Evolutionary conservation across 2,797 vertebrate species (phyloP), one percentile per base, ranked within the genome.

Genomic region (Taeniopygia guttata): DNA sequence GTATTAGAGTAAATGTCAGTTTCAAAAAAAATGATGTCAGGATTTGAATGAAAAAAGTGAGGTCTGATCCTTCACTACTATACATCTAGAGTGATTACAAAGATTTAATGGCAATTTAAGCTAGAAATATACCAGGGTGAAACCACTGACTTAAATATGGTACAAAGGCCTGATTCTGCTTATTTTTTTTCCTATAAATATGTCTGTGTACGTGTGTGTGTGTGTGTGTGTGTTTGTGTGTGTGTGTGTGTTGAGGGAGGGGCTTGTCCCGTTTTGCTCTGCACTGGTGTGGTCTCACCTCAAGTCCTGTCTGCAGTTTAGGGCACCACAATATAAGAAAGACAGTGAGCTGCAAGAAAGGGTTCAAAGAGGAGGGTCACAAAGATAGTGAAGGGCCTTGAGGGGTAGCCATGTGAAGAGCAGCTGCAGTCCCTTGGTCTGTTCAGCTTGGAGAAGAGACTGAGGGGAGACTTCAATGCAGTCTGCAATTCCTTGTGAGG

Each of bases 251-350:
- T 30, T 25, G 20, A 63, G 16, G 7, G 16, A 56, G 14, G 17
- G 2, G 12, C 25, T 30, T 51, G 2, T 30, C n/a, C 10, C 0
- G 0, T 29, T 77, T n/a, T 51, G 5, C 7, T 51, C 64, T 63
- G 7, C 27, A 8, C 23, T 45, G 20, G 14, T 16, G 29, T 10
- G 6, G 17, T 46, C 5, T 17, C 29, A 38, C 10, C 22, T 49
- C 21, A 55, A 51, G 18, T 51, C 15, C 26, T 23, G 8, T 30
- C 38, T 51, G 17, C 12, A 64, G 17, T 45, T 70, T 70, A 63
- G n/a, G n/a, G 17, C 10, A 38, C 32, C 29, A 16, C 36, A 63
- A 30, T 11, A 12, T 7, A 40, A 70, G 25, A 69, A 54, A 54
- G 26, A 10, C 9, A 12, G 14, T 9, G 40, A 76, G 6, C 7